Base-by-base conservation (phyloP, 2,113 vertebrate species). In the Tragelaphus scriptus region DNA sequence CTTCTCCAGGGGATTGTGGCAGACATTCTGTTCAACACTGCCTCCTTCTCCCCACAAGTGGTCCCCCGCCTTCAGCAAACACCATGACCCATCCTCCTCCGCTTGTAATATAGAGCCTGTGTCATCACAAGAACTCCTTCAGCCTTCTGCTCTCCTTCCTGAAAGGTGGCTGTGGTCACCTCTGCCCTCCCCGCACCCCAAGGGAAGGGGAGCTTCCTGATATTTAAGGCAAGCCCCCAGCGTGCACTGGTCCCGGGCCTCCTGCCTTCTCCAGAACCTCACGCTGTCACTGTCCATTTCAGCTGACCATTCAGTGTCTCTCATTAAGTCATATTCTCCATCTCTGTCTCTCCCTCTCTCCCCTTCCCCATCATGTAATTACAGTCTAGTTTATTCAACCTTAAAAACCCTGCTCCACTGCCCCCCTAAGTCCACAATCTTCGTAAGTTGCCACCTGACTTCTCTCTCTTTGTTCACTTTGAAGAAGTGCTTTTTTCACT, bases 121-220 rank as follows among this genome's bases (percentile, higher is more conserved):
- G 19, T 77, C 88, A 32, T 47, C 16, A 1, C 3, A 56, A 44
- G 44, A 5, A 47, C 40, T 21, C 40, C 85, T 30, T 65, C 58
- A 21, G 3, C 36, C 75, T 86, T 28, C 84, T 25, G 17, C 28
- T 17, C 17, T 16, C 47, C 40, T 3, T 16, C 84, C 85, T 71
- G 32, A 49, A 49, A 49, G 71, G 30, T 26, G 56, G 1, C 1
- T 12, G n/a, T 30, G 3, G 21, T 26, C 36, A 1, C 47, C 15
- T 51, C 15, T 1, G 53, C 59, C 32, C 21, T 88, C 84, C 19
- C 16, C 9, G 1, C 0, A 1, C 40, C 59, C 0, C 2, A 0
- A 23, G 26, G 49, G 65, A 47, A 44, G 30, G 32, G 23, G 84
- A 10, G 47, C 26, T 84, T 71, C 79, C 53, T 51, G 25, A 7